phyloP scores from a whole-genome alignment of 2,113 vertebrate genomes.

The Xyliphius kryptos region DNA sequence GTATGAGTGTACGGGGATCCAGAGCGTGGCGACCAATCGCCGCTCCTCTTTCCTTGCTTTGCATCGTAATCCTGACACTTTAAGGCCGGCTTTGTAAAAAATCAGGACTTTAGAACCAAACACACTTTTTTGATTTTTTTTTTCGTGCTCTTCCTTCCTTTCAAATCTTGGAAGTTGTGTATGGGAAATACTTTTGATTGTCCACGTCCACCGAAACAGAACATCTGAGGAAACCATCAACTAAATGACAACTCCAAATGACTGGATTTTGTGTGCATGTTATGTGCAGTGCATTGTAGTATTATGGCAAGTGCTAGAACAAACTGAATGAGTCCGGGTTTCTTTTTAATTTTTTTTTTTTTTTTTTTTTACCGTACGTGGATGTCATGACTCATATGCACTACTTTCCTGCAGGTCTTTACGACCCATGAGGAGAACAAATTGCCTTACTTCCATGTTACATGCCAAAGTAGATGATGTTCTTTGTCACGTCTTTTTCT shows the following conservation, averaged over 20 bases:
- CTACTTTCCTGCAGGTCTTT: slow-evolving; percentile 48
- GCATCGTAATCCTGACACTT: slow-evolving; percentile 59
- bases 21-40: slow-evolving; percentile 53
- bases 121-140: slow-evolving; percentile 41
- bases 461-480: slow-evolving; percentile 68
- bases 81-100: slow-evolving; percentile 62
- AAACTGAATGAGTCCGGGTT: slow-evolving; percentile 7
- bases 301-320: slow-evolving; percentile 18
- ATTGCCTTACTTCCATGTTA: slow-evolving; percentile 71
- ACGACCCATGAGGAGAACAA: slow-evolving; percentile 52
- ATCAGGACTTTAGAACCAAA: slow-evolving; percentile 27
- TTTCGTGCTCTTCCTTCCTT: slow-evolving; percentile 21
- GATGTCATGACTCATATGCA: slow-evolving; percentile 49
- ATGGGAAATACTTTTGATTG: slow-evolving; percentile 5
- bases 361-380: slow-evolving; percentile 31
- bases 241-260: slow-evolving; percentile 1
- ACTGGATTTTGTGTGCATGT: slow-evolving; percentile 34
- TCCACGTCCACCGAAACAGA: slow-evolving; percentile 15
- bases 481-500: slow-evolving; percentile 52
- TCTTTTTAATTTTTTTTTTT: slow-evolving; percentile 2
- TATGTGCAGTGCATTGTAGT: slow-evolving; percentile 30
- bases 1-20: slow-evolving; percentile 82
- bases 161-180: slow-evolving; percentile 19
- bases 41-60: slow-evolving; percentile 56
- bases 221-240: slow-evolving; percentile 15